Evolutionary conservation across 2,113 vertebrate species (phyloP), one percentile per base, ranked within the genome.

Genomic region (Anolis carolinensis): DNA sequence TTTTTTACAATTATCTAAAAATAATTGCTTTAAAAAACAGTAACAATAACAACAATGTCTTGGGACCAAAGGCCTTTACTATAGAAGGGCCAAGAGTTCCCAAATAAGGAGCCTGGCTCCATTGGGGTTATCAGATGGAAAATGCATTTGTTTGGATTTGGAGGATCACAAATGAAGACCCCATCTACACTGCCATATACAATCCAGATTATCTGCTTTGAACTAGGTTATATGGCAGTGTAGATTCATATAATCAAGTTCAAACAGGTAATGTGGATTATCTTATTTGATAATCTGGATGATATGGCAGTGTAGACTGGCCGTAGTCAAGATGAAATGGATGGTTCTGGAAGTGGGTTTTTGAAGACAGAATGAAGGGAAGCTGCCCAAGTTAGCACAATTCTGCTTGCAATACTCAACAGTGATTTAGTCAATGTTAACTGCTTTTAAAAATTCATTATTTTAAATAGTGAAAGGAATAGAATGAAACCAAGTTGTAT

Each of bases 1-100:
- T 78, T 59, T 80, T 80, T 21, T 48, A 86, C 76, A 86, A 72
- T 81, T 36, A 52, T 23, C 52, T 21, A 20, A 23, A 65, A 27
- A 62, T 13, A 78, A 65, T n/a, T 23, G 21, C 50, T 79, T 74
- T 67, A 50, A 8, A 44, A 67, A 20, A 34, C 44, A 20, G n/a
- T n/a, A 44, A 44, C 2, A 2, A 30, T 10, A 59, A 20, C 48
- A 32, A 18, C 50, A 14, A 34, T 72, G 65, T 59, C 5, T 65
- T 16, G 21, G 71, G 87, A 88, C 82, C 87, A 81, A 88, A 81
- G 27, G 59, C 34, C 59, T 23, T 20, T 59, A 79, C 34, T 72
- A 20, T 72, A 79, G 48, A 48, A 36, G 67, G 2, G 62, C 27
- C 73, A 50, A 7, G 30, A 11, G 8, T 84, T 52, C 48, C 83